Percentiles rank a stretch among this genome's conserved stretches.
Conservation (phyloP, 2,113 vertebrate species). For the Mus pahari region DNA sequence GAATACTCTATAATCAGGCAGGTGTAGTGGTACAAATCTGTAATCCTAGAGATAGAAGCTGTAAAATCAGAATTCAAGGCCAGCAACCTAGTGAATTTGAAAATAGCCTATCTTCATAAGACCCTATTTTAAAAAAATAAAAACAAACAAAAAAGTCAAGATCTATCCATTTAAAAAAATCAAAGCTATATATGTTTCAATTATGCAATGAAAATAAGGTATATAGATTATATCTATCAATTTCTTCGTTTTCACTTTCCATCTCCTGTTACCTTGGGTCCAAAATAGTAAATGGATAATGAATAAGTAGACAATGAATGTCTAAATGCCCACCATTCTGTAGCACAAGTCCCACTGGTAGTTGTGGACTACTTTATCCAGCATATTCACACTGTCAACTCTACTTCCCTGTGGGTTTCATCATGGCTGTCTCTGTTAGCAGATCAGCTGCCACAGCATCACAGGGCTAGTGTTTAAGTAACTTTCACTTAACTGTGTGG, state of each 20-base stretch:
- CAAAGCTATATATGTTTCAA: neutral
- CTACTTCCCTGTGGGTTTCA: neutral
- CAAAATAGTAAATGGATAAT: neutral
- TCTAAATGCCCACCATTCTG: neutral
- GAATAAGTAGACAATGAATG: neutral
- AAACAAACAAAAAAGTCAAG: neutral
- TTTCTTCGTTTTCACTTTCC: constrained; percentile 3
- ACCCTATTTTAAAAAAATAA: neutral
- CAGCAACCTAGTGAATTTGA: neutral
- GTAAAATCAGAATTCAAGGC: neutral
- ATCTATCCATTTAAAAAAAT: neutral
- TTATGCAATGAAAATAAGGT: neutral
- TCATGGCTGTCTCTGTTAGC: neutral
- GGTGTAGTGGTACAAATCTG: neutral
- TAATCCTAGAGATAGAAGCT: neutral
- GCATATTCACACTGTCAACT: neutral
- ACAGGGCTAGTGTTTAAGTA: neutral
- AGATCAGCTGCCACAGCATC: neutral
- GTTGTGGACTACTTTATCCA: neutral
- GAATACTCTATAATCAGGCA: neutral
- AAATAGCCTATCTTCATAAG: neutral
- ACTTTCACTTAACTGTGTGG: neutral
- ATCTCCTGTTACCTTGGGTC: neutral
- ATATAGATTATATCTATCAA: neutral
- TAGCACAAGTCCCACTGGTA: neutral